These are phyloP conservation scores for Micrasema longulum DNA, from an alignment of 1,140 invertebrate genomes.

Conservation along the genomic window DNA sequence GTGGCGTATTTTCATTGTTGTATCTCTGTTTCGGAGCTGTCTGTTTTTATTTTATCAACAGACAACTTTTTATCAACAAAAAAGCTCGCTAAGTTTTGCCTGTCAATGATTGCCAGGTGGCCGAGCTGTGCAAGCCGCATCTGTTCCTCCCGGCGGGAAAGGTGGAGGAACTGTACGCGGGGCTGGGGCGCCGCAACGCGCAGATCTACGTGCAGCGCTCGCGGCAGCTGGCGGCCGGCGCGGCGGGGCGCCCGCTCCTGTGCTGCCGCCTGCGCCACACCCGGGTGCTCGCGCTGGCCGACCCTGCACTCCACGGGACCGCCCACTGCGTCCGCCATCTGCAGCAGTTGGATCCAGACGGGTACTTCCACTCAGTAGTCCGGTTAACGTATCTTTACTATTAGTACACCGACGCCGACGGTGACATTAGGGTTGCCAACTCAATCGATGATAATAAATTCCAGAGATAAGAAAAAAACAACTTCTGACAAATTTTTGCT, in stretches of 20 bases:
- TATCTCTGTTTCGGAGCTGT: no score
- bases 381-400: no score
- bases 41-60: no score
- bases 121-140: slow-evolving; percentile 83
- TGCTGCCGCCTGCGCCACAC: slow-evolving; percentile 67
- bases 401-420: no score
- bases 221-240: slow-evolving; percentile 72
- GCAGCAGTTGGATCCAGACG: slow-evolving; percentile 83
- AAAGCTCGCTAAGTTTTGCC: no score
- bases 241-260: slow-evolving; percentile 62
- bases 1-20: no score
- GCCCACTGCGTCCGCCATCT: slow-evolving; percentile 82
- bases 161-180: slow-evolving; percentile 90
- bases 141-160: slow-evolving; percentile 86
- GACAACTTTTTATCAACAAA: no score
- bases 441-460: no score
- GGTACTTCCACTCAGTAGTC: slow-evolving; percentile 54
- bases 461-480: no score
- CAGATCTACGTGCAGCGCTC: slow-evolving; percentile 93
- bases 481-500: no score
- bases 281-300: slow-evolving; percentile 87
- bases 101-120: no score
- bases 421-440: no score
- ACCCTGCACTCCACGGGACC: slow-evolving; percentile 86
- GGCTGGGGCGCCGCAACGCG: slow-evolving; percentile 88